Percentiles rank a stretch among this genome's conserved stretches.
Conservation (phyloP, 2,888 invertebrate species). For the Girardia tigrina region DNA sequence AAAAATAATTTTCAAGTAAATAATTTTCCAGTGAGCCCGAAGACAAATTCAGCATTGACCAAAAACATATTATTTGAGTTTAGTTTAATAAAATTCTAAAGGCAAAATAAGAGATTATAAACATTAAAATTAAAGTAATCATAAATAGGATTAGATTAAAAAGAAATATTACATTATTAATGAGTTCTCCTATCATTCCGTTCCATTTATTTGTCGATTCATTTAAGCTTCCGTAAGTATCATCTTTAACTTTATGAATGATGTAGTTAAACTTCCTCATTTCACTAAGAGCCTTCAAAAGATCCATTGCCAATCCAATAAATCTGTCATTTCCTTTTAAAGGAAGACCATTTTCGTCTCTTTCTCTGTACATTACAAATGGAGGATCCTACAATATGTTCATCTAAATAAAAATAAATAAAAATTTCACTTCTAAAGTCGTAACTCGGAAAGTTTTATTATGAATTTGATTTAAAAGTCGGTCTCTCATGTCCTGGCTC, state of each 20-base stretch:
- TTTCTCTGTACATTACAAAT: constrained; percentile 34
- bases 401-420: background rate
- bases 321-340: constrained; percentile 39
- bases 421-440: constrained; percentile 29
- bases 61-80: no score
- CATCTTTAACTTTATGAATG: constrained; percentile 45
- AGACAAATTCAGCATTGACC: no score
- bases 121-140: background rate
- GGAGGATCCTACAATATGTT: constrained; percentile 31
- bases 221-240: constrained; percentile 43
- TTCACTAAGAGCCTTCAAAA: constrained; percentile 42
- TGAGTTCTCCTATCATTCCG: constrained; percentile 49
- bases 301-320: constrained; percentile 44
- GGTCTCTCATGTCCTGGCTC: background rate
- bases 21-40: no score
- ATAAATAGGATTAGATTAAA: background rate
- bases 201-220: constrained; percentile 40
- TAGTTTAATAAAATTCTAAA: no score
- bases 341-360: constrained; percentile 36
- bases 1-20: no score
- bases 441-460: constrained; percentile 31
- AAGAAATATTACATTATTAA: constrained; percentile 26
- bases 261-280: constrained; percentile 42
- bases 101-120: background rate
- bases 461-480: background rate